Conservation (phyloP, 2,888 invertebrate genomes). For the Epinotia brunnichana region DNA sequence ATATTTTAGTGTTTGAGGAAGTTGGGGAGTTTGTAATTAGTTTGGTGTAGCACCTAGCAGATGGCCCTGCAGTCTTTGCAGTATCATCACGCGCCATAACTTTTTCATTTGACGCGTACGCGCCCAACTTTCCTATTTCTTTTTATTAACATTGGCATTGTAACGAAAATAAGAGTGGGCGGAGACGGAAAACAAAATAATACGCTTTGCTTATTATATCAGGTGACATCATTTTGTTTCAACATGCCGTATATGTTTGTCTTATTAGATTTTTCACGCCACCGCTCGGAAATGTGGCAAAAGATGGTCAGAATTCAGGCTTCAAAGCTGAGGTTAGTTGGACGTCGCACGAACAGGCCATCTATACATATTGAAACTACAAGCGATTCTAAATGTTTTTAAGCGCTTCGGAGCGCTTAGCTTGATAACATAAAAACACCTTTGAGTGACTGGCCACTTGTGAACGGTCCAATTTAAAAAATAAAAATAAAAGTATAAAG, state of each 20-base stretch:
- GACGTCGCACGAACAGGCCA: too few species aligned
- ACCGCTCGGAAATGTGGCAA: too few species aligned
- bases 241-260: not conserved
- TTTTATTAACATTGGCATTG: constrained; percentile 83
- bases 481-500: too few species aligned
- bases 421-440: too few species aligned
- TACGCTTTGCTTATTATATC: constrained; percentile 18
- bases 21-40: constrained; percentile 81
- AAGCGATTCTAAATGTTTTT: too few species aligned
- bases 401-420: too few species aligned
- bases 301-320: too few species aligned
- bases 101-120: constrained; percentile 83
- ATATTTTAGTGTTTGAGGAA: constrained; percentile 82
- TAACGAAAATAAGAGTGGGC: constrained; percentile 81
- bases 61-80: constrained; percentile 74
- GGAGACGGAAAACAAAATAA: constrained; percentile 28
- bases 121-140: constrained; percentile 81
- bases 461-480: too few species aligned
- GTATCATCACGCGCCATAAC: constrained; percentile 82
- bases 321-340: too few species aligned
- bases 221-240: constrained; percentile 18
- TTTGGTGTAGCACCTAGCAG: constrained; percentile 72
- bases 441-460: too few species aligned
- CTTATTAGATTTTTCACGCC: constrained; percentile 16
- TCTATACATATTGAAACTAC: too few species aligned